Conservation (phyloP, 2,113 vertebrate genomes). For the Nothobranchius furzeri region DNA sequence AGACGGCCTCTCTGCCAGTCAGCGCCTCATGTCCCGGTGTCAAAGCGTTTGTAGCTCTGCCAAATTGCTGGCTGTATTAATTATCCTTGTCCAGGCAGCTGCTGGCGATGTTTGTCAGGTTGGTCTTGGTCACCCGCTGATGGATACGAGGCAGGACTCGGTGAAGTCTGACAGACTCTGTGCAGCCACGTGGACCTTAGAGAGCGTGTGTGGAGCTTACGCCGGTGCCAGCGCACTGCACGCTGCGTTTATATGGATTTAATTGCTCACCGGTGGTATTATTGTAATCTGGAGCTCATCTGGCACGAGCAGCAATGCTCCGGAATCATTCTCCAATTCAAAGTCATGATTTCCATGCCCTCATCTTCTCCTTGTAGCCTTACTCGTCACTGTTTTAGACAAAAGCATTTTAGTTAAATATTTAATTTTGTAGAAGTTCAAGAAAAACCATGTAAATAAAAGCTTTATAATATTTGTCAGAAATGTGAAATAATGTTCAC, state of each 20-base stretch:
- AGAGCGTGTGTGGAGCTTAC: conserved; percentile 34
- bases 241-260: conserved; percentile 67
- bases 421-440: conserved; percentile 5
- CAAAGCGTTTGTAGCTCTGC: conserved; percentile 76
- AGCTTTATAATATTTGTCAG: neutral
- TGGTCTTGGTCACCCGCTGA: conserved; percentile 64
- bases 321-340: conserved; percentile 52
- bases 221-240: conserved; percentile 61
- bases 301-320: conserved; percentile 38
- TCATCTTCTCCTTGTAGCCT: conserved; percentile 47
- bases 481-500: neutral
- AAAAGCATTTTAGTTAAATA: conserved; percentile 19
- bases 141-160: conserved; percentile 53
- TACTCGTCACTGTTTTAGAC: conserved; percentile 20
- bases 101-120: conserved; percentile 85
- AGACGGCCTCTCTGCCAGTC: conserved; percentile 5
- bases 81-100: conserved; percentile 82
- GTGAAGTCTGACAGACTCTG: conserved; percentile 46
- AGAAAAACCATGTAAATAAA: neutral
- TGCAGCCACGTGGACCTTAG: conserved; percentile 15
- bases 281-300: conserved; percentile 74
- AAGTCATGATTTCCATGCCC: conserved; percentile 46
- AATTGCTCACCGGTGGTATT: conserved; percentile 66
- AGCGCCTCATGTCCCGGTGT: conserved; percentile 34
- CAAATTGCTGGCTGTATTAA: conserved; percentile 81